A percentile compares a stretch with the other conserved stretches of the same genome.
Conservation (phyloP, 2,888 invertebrate species). For the Oxyteleia sp. region DNA sequence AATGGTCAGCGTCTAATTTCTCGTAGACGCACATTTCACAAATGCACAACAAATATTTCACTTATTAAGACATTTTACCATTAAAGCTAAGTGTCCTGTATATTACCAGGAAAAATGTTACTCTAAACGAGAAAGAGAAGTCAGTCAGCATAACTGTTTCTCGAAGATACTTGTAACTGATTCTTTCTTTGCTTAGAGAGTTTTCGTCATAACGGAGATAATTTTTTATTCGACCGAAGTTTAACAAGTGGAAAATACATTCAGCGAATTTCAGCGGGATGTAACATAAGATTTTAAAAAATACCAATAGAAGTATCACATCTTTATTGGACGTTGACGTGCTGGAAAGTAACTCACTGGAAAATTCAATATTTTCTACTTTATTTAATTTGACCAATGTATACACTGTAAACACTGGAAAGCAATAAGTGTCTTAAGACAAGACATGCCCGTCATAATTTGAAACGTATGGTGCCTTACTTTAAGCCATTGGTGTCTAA, state of each 20-base stretch:
- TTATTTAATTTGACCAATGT: neutral
- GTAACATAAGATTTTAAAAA: conserved; percentile 10
- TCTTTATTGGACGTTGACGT: neutral
- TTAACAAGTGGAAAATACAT: conserved; percentile 27
- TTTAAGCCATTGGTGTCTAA: too few relatives aligned
- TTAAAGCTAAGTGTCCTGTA: neutral
- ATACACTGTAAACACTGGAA: too few relatives aligned
- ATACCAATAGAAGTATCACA: conserved; percentile 1
- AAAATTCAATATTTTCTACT: neutral
- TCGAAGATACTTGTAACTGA: neutral
- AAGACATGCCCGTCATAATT: too few relatives aligned
- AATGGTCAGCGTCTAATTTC: too few relatives aligned
- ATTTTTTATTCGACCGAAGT: conserved; percentile 20
- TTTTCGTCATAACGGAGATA: conserved; percentile 30
- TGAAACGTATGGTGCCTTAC: too few relatives aligned
- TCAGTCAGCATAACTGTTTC: conserved; percentile 43
- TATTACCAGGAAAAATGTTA: neutral
- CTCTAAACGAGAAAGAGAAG: conserved; percentile 2
- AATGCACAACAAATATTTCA: too few relatives aligned
- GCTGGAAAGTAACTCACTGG: neutral
- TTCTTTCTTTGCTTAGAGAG: conserved; percentile 24
- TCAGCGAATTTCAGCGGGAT: conserved; percentile 4
- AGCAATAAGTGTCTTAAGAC: too few relatives aligned
- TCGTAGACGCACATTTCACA: too few relatives aligned
- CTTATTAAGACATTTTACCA: too few relatives aligned